Evolutionary conservation across 23 tunicate genomes (phyloP), one percentile per base, ranked within the genome.

Genomic region (Trididemnum nubilum): DNA sequence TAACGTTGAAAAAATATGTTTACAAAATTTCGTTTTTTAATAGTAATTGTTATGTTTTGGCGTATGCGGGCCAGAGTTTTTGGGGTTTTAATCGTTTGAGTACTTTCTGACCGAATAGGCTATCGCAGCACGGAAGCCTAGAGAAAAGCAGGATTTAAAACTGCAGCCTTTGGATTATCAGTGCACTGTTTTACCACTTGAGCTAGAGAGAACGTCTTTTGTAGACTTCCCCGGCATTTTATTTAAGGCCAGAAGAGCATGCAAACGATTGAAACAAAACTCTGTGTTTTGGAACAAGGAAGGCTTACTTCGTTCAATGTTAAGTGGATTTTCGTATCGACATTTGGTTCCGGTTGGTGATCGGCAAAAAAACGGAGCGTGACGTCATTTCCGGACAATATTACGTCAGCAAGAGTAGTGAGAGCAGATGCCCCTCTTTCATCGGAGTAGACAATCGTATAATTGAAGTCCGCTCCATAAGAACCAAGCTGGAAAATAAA

Each of bases 391-490:
- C 97, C 93, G 19, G 67, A 71, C 27, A 91, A 35, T 52, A 31
- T 78, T 22, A 87, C 79, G 54, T 86, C 80, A 9, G 86, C 73
- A 27, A 79, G 79, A 22, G 84, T 39, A 29, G 82, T 61, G 30
- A 82, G 54, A 23, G 77, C 54, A 67, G 24, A 5, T 33, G 78
- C 57, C 28, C 75, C 25, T 27, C 73, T 86, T 0, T 76, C 86
- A 30, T 87, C 79, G 44, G 27, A 19, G 65, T 40, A 92, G 0
- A 65, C 75, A 44, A 87, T 73, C 36, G 93, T 87, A 80, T 76
- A 92, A 28, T 74, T 75, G 1, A 92, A 52, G 3, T 50, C 30
- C 2, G 93, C 93, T 7, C 97, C 97, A 65, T 92, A 92, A 0
- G 97, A 87, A 15, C 89, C 9, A 0, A 92, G 35, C 88, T 88